Evolutionary conservation across 2,797 vertebrate genomes (phyloP), one percentile per base, ranked within the genome.

Genomic region (Mergus octosetaceus): DNA sequence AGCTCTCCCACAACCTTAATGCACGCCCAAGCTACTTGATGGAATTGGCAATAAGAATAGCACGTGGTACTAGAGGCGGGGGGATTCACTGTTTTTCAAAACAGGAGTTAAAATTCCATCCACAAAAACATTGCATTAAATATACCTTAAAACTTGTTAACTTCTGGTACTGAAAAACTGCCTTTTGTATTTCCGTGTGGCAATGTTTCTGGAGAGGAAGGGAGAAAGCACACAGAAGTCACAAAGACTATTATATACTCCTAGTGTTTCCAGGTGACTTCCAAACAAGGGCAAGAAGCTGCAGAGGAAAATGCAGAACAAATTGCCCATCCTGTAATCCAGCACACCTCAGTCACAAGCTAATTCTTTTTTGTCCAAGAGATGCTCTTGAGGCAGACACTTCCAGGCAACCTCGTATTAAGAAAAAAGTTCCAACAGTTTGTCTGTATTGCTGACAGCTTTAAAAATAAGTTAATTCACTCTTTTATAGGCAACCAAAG

Each of bases 401-500:
- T 86, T 91, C 58, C 22, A 87, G 36, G 41, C 21, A 82, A 89
- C 18, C 38, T 43, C 0, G 0, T 25, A 80, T 20, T 43, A 76
- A 73, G 47, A 47, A 58, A 41, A 45, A 65, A 38, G 18, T 54
- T 79, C 54, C 77, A 87, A 68, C 9, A n/a, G 15, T 13, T 36
- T 60, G 41, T 70, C 25, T 36, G 19, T 43, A 61, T 21, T 69
- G 56, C 41, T 91, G 85, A 84, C 43, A 84, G 64, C 34, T 88
- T 77, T 60, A 82, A 87, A 95, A 94, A 71, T 32, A 79, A 43
- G 61, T 24, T 54, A 79, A 93, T 81, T 81, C 68, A 57, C 60
- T 47, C 25, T 57, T 93, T 89, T 83, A 93, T 7, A 89, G 56
- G 43, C 76, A 88, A 88, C 68, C n/a, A 54, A 68, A 64, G 32